Conservation (phyloP, 2,888 invertebrate genomes). For the Amphipyra berbera region DNA sequence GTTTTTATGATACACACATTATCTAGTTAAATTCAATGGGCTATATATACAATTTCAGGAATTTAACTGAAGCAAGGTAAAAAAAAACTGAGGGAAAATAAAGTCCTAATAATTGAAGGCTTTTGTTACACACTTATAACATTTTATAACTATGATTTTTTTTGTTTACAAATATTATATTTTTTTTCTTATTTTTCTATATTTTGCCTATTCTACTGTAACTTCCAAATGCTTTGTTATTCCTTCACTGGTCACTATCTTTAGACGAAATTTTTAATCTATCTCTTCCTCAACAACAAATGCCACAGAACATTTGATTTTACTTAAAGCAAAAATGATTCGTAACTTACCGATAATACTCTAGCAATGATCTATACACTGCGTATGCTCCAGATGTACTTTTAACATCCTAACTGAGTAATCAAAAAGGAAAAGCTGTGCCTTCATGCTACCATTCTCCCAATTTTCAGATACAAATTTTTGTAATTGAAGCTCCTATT, state of each 20-base stretch:
- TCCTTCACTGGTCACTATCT: conserved; percentile 56
- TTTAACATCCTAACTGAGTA: conserved; percentile 38
- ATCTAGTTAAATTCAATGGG: conserved; percentile 7
- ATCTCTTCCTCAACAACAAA: conserved; percentile 58
- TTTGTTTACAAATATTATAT: conserved; percentile 28
- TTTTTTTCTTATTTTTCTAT: conserved; percentile 32
- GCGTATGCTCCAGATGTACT: conserved; percentile 48
- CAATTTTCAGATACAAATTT: background rate
- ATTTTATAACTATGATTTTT: conserved; percentile 7
- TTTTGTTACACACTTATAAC: conserved; percentile 12
- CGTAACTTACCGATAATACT: conserved; percentile 67
- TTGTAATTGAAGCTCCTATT: too few species aligned
- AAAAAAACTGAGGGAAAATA: conserved; percentile 1
- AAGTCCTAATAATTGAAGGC: conserved; percentile 11
- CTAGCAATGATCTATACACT: conserved; percentile 68
- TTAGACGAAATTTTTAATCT: conserved; percentile 52
- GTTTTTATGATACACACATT: conserved; percentile 11
- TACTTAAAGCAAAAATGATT: conserved; percentile 64
- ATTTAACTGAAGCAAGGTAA: conserved; percentile 2
- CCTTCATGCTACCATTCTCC: background rate
- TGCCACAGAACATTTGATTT: conserved; percentile 54
- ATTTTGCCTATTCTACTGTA: conserved; percentile 30
- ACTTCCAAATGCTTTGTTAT: conserved; percentile 49
- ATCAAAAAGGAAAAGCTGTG: conserved; percentile 1
- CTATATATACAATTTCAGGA: conserved; percentile 16